Base-by-base conservation (phyloP, 2,888 invertebrate species). In the Diarsia brunnea region DNA sequence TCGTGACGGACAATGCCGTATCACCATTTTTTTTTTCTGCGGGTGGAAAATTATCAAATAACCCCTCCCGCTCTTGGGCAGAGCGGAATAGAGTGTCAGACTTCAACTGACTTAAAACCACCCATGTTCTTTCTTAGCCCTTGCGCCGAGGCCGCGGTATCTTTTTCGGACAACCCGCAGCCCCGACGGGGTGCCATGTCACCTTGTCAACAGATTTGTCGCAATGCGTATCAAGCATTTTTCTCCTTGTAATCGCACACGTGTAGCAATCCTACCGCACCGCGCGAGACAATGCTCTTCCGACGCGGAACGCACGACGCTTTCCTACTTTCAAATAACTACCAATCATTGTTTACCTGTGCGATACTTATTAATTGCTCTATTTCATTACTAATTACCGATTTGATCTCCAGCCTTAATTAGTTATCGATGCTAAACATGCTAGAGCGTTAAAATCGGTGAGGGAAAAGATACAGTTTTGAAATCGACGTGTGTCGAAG, bases 271-370 rank as follows among this genome's bases (percentile, higher is more conserved):
- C 84, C 80, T 67, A 19, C 21, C 19, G 47, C 10, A 43, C 31
- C 14, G 21, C 79, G 55, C 74, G 68, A 84, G 81, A 85, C 84
- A 86, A 85, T 85, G 73, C 58, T 68, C 76, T 73, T 51, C 67
- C 80, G 86, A 79, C 84, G 85, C 84, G 81, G 81, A 84, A 81
- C 85, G 85, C 69, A 72, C 55, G 45, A 16, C 81, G 85, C 85
- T 85, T 85, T 85, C 85, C 82, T 69, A 69, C 73, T 84, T 77
- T 77, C 82, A 81, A 81, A 83, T 83, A 81, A 58, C 82, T 81
- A 73, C 73, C 63, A 77, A 85, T 81, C 75, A 85, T 66, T 85
- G 69, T 82, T 81, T 76, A 64, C 60, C 10, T n/a, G 68, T 53
- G 65, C 14, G 51, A 70, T 71, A 69, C 49, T 77, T 58, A 66